Base-by-base conservation (phyloP, 2,888 invertebrate genomes). In the Cryptus armator region DNA sequence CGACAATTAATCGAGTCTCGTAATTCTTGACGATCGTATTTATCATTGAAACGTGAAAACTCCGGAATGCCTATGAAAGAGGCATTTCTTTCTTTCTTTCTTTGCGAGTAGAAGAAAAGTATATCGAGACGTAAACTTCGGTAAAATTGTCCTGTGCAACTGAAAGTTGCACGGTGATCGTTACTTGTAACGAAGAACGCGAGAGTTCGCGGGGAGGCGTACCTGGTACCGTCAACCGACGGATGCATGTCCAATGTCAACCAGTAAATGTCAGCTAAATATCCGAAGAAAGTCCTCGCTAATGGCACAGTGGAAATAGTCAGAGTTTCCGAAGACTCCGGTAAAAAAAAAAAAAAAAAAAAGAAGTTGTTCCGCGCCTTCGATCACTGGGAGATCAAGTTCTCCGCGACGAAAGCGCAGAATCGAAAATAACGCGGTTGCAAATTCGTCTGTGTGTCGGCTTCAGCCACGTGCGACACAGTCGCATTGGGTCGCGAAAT, bases 341-440 rank as follows among this genome's bases (percentile, higher is more conserved):
- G 70, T 71, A 19, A 67, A 67, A 67, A 37, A 37, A 37, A 37
- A 9, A 9, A 37, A 37, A 5, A 1, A 37, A 37, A 37, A 37
- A 37, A 2, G 2, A 56, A 56, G 12, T 24, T 70, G 62, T 62
- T 62, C 43, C 7, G 62, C 19, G 70, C 78, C 62, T 62, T 70
- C 78, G 78, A 71, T 71, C 78, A 51, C 32, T 62, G 46, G 16
- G 70, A 70, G 78, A 70, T 79, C 29, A 12, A 37, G 29, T 19
- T 79, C 78, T 79, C 14, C 10, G 19, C 56, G 37, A 44, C 24
- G 24, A 7, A 14, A 29, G 24, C 9, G 44, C 44, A 24, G n/a
- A 43, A 19, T 56, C 16, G 44, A 16, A 10, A 32, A 77, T 24
- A 4, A 43, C 43, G 48, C 51, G 70, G 51, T 48, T 37, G 32